Conservation (phyloP, 2,888 invertebrate genomes). For the Heliconius charithonia region DNA sequence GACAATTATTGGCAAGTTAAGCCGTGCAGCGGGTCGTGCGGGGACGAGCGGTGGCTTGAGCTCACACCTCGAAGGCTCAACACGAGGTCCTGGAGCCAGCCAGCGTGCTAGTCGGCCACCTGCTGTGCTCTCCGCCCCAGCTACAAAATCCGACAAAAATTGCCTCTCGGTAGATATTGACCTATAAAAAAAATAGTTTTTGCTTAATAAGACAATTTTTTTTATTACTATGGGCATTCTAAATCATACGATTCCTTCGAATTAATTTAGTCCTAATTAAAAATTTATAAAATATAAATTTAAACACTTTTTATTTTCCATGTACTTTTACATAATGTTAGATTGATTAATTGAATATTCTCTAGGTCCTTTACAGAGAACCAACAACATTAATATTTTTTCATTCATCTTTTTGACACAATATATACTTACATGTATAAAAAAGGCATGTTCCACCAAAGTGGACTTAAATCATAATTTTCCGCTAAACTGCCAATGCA, state of each 20-base stretch:
- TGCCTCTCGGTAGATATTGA: slow-evolving; percentile 95
- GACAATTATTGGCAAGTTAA: slow-evolving; percentile 87
- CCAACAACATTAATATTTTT: too few relatives aligned
- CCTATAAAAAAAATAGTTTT: slow-evolving; percentile 75
- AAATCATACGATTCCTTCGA: not conserved
- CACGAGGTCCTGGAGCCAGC: slow-evolving; percentile 96
- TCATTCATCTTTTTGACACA: too few relatives aligned
- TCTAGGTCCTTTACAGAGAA: too few relatives aligned
- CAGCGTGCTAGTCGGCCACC: slow-evolving; percentile 97
- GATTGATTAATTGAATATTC: too few relatives aligned
- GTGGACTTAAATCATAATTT: too few relatives aligned
- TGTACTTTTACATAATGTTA: too few relatives aligned
- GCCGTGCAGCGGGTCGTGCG: slow-evolving; percentile 85
- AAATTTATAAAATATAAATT: too few relatives aligned
- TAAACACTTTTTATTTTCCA: too few relatives aligned
- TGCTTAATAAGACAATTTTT: not conserved
- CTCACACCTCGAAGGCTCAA: slow-evolving; percentile 95
- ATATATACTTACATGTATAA: too few relatives aligned
- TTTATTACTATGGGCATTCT: too few relatives aligned
- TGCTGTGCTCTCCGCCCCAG: slow-evolving; percentile 91
- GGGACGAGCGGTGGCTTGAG: slow-evolving; percentile 88
- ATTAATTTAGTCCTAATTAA: not conserved
- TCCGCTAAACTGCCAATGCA: too few relatives aligned
- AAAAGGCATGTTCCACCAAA: too few relatives aligned
- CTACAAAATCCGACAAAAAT: slow-evolving; percentile 96